phyloP scores from a whole-genome alignment of 2,113 vertebrate genomes.

The Eurystomus gularis region DNA sequence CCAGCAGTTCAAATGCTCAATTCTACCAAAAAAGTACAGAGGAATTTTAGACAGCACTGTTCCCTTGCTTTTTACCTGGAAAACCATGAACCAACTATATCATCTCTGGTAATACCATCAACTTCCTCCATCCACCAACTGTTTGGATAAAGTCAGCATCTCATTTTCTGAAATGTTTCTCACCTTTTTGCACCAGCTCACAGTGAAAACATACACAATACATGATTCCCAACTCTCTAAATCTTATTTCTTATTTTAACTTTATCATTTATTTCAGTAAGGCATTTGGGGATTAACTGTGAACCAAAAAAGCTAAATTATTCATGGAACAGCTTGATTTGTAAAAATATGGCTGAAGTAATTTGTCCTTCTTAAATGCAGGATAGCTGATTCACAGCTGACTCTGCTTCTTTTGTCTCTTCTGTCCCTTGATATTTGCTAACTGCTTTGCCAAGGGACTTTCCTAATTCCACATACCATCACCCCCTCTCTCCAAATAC shows the following conservation, averaged over 20 bases:
- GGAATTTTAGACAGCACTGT: background rate
- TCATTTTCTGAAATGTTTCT: background rate
- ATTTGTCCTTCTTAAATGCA: background rate
- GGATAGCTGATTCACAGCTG: background rate
- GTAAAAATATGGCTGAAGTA: background rate
- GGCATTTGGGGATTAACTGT: conserved; percentile 26
- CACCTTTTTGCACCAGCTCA: background rate
- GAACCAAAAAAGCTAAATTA: background rate
- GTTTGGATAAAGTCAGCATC: background rate
- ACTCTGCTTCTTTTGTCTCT: background rate
- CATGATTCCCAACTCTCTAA: background rate
- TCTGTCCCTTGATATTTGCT: background rate
- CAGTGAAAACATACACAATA: conserved; percentile 3
- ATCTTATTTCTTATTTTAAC: conserved; percentile 42
- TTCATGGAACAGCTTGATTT: background rate
- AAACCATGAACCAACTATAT: background rate
- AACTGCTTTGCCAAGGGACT: background rate
- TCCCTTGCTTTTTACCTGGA: background rate
- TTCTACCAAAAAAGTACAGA: background rate
- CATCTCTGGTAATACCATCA: background rate
- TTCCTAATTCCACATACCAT: background rate
- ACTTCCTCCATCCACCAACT: background rate
- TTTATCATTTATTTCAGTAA: conserved; percentile 23
- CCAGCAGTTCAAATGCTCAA: too few relatives aligned
- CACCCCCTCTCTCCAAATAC: background rate